Base-by-base conservation (phyloP, 92 coral and sea anemone species). In the Palythoa caribaeorum region DNA sequence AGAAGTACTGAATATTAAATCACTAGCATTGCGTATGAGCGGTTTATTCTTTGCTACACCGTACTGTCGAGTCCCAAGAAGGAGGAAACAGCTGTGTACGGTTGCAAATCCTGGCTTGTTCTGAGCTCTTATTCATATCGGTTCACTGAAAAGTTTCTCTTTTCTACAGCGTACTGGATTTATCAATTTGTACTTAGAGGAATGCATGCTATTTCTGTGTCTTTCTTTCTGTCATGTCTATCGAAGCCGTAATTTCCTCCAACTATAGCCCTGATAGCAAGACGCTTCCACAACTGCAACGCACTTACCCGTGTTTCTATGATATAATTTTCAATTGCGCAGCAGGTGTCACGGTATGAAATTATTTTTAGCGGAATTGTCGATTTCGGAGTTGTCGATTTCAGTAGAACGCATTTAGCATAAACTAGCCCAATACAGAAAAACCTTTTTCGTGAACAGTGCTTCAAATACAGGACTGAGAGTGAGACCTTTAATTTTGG, bases 281-380 rank as follows among this genome's bases (percentile, higher is more conserved):
- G 9, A 52, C 59, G 59, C 59, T 12, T 28, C 28, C 28, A 28
- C 28, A 28, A 28, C 28, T 28, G 28, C 28, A 28, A 28, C 28
- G 28, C 28, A 52, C 59, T 52, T 52, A 12, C 13, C 59, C 7
- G 59, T 52, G 59, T 52, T 52, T 52, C 59, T 52, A 52, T 52
- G 13, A 53, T 9, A 9, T 9, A 14, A 53, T 14, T 63, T 63
- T 63, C 71, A 1, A 63, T 63, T 63, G 71, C 71, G 28, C 71
- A 63, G 28, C 71, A 14, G 71, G 20, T 63, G 71, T 63, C 71
- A 63, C 71, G 71, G n/a, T 63, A 2, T 63, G 20, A 63, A 63
- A 63, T 63, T 63, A 63, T 63, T 63, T 63, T 63, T 63, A 63
- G 70, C 16, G 70, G 70, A 1, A 17, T 63, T 63, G 71, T 63